Base-by-base conservation (phyloP, 2,888 invertebrate genomes). In the Lasioglossum marginatum region DNA sequence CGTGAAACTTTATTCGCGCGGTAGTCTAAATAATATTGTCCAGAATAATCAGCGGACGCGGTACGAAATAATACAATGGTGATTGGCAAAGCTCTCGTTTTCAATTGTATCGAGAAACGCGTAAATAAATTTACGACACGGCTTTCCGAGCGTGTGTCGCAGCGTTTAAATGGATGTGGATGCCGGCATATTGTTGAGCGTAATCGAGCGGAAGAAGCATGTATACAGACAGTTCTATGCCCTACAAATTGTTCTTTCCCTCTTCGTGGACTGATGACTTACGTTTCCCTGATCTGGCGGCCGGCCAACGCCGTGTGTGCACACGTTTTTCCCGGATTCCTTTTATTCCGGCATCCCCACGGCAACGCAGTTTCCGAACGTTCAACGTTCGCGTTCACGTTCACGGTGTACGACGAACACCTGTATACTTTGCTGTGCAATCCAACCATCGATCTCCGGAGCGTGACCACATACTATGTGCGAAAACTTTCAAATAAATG, bases 191-290 rank as follows among this genome's bases (percentile, higher is more conserved):
- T 81, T 74, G 84, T 66, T 60, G 48, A 60, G 66, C 37, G 74
- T 71, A 82, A 82, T 82, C 77, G 85, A 74, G 79, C 81, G 86
- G 77, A 87, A 87, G 85, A 71, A 48, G 63, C 63, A 71, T 66
- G 52, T 74, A 77, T 63, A 71, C 70, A 48, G 23, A 63, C 72
- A 6, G 71, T 72, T 66, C 77, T 31, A 72, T 79, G 48, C 73
- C 82, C 72, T 70, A 60, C 68, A 77, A 70, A 66, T 77, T 70
- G 75, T 52, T 63, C 48, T 72, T 60, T 68, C 45, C 75, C 73
- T 77, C 60, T 60, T 77, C 66, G 48, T 19, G 43, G 23, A 45
- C 63, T 60, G 45, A 63, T 80, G 79, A 83, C 68, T 80, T 80
- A 83, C 80, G 83, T 77, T 57, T 66, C 52, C 75, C 45, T 31